These are phyloP conservation scores for Amblyteles armatorius DNA, from an alignment of 2,888 invertebrate genomes.

Conservation along the genomic window DNA sequence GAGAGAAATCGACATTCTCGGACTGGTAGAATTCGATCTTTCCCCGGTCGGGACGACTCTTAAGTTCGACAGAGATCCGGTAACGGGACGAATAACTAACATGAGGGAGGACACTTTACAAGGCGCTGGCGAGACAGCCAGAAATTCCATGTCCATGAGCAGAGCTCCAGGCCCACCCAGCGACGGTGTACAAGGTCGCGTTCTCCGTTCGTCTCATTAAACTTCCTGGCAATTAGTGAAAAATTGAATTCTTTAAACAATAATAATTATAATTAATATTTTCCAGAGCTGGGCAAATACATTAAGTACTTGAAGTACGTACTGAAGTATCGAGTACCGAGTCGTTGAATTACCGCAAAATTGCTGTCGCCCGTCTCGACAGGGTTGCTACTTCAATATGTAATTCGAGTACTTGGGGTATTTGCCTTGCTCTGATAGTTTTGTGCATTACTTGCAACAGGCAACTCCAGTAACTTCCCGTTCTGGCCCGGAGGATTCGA, in stretches of 20 bases:
- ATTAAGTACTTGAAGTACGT: too few relatives aligned
- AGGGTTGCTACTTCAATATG: too few relatives aligned
- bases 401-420: too few relatives aligned
- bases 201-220: not conserved
- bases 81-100: slow-evolving; percentile 91
- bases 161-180: slow-evolving; percentile 91
- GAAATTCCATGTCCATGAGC: slow-evolving; percentile 92
- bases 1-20: slow-evolving; percentile 86
- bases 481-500: slow-evolving; percentile 95
- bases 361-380: too few relatives aligned
- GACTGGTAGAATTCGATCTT: slow-evolving; percentile 85
- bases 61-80: slow-evolving; percentile 89
- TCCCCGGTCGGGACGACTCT: slow-evolving; percentile 86
- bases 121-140: slow-evolving; percentile 88
- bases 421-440: not conserved
- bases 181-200: slow-evolving; percentile 89
- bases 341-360: too few relatives aligned
- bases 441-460: slow-evolving; percentile 65
- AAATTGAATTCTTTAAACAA: too few relatives aligned
- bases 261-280: too few relatives aligned
- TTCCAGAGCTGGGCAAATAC: too few relatives aligned
- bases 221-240: not conserved
- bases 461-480: slow-evolving; percentile 91
- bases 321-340: too few relatives aligned
- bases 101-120: slow-evolving; percentile 88